phyloP scores from a whole-genome alignment of 2,797 vertebrate genomes.

The Pagetopsis macropterus region DNA sequence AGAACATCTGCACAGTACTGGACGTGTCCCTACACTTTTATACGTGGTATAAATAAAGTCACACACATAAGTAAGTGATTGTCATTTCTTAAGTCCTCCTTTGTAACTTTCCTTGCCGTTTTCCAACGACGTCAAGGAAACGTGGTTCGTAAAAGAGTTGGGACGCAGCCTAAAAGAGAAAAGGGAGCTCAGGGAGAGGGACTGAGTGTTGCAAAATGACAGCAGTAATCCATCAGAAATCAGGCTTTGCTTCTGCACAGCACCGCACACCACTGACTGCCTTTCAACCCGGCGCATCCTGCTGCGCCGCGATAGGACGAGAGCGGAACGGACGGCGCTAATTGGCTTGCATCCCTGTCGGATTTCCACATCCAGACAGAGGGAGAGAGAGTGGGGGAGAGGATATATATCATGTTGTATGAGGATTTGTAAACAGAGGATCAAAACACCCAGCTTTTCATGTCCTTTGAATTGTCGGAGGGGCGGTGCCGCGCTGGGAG shows the following conservation, averaged over 20 bases:
- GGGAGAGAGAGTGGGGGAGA: conserved; percentile 24
- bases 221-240: conserved; percentile 61
- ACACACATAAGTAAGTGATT: too few relatives aligned
- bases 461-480: conserved; percentile 46
- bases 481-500: conserved; percentile 23
- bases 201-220: conserved; percentile 28
- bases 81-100: too few relatives aligned
- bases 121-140: too few relatives aligned
- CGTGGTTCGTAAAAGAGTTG: too few relatives aligned
- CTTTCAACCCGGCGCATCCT: conserved; percentile 62
- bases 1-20: too few relatives aligned
- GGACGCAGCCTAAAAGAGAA: not conserved
- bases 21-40: too few relatives aligned
- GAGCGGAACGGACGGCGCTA: conserved; percentile 73
- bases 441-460: conserved; percentile 63
- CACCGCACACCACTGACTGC: conserved; percentile 59
- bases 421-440: conserved; percentile 76
- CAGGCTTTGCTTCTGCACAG: conserved; percentile 27
- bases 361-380: conserved; percentile 53
- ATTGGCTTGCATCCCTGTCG: conserved; percentile 78
- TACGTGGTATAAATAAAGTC: too few relatives aligned
- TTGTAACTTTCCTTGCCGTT: too few relatives aligned
- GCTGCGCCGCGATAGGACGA: conserved; percentile 65
- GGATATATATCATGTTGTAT: conserved; percentile 38
- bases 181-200: conserved; percentile 8